Conservation (phyloP, 2,888 invertebrate species). For the Calameuta filiformis region DNA sequence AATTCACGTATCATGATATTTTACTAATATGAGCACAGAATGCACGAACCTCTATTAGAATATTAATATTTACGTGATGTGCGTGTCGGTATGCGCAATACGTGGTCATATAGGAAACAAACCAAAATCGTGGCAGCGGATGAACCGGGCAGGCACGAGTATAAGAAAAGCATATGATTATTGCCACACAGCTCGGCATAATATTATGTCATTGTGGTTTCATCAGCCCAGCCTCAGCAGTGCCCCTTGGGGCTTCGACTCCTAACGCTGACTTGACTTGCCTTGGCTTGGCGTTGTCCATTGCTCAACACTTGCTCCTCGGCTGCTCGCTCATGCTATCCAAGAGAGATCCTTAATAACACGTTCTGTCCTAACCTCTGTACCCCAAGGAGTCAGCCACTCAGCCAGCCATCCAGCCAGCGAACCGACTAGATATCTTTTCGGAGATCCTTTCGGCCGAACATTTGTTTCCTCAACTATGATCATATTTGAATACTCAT, state of each 20-base stretch:
- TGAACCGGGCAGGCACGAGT: background rate
- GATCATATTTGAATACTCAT: background rate
- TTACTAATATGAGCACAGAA: background rate
- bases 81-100: background rate
- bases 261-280: background rate
- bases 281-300: conserved; percentile 12
- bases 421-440: background rate
- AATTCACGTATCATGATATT: background rate
- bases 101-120: background rate
- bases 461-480: background rate
- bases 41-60: background rate
- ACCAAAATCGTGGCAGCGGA: background rate
- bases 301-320: conserved; percentile 30
- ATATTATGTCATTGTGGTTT: conserved; percentile 55
- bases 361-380: conserved; percentile 50
- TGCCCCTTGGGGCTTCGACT: conserved; percentile 22
- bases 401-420: background rate
- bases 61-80: background rate
- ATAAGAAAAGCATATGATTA: conserved; percentile 41
- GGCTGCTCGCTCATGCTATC: conserved; percentile 21
- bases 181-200: conserved; percentile 39
- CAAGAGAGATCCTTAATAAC: conserved; percentile 48
- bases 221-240: conserved; percentile 34
- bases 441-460: background rate
- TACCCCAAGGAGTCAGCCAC: conserved; percentile 35